These are phyloP conservation scores for Bungarus multicinctus DNA, from an alignment of 2,113 vertebrate species.

Conservation along the genomic window DNA sequence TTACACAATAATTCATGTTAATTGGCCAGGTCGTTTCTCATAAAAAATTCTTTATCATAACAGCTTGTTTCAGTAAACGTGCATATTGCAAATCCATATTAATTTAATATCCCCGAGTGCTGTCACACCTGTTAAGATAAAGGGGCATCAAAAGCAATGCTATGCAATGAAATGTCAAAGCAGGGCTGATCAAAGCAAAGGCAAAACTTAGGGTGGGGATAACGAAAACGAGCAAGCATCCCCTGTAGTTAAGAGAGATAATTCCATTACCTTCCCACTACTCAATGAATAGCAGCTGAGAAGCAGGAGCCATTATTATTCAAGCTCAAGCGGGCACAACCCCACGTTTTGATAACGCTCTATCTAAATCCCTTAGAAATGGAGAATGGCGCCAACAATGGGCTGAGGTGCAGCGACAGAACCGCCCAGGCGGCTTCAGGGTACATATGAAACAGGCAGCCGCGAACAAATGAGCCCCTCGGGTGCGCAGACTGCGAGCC, in stretches of 20 bases:
- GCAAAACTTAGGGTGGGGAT: not conserved
- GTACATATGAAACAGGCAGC: not conserved
- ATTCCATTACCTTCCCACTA: not conserved
- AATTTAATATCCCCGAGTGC: not conserved
- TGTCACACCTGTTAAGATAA: not conserved
- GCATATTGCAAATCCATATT: not conserved
- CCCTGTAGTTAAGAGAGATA: not conserved
- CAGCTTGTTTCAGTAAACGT: not conserved
- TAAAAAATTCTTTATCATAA: not conserved
- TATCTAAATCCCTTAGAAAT: not conserved
- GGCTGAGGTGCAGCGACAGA: not conserved
- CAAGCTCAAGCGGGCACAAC: not conserved
- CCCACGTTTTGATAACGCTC: not conserved
- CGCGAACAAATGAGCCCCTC: not conserved
- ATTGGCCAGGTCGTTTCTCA: not conserved
- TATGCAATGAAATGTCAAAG: not conserved
- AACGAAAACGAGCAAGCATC: not conserved
- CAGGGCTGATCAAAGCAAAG: not conserved
- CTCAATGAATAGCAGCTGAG: not conserved
- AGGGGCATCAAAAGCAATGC: not conserved
- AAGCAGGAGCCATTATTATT: not conserved
- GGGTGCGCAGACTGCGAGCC: not conserved
- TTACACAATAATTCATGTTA: not conserved
- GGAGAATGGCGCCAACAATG: not conserved
- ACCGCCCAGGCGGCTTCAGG: not conserved